phyloP scores from a whole-genome alignment of 2,888 invertebrate species.

The Chesias legatella region DNA sequence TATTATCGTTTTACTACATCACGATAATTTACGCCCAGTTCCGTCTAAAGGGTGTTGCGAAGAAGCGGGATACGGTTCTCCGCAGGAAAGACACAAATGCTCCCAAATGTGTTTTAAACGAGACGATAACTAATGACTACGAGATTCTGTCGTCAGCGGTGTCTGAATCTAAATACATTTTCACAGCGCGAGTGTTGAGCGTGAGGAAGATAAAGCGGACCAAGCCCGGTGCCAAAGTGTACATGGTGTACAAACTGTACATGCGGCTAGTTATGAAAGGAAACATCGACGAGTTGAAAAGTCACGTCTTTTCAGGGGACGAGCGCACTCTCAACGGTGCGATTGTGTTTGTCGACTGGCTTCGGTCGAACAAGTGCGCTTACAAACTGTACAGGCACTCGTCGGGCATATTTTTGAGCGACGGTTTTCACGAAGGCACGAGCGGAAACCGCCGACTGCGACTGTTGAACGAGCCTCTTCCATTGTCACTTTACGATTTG shows the following conservation, averaged over 20 bases:
- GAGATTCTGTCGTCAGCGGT: constrained; percentile 77
- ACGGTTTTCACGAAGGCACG: constrained; percentile 59
- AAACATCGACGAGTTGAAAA: constrained; percentile 61
- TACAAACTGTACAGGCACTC: constrained; percentile 74
- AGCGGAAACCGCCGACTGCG: constrained; percentile 61
- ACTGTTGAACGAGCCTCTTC: constrained; percentile 72
- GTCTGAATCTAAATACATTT: constrained; percentile 77
- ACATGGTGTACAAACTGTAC: constrained; percentile 72
- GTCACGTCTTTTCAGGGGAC: constrained; percentile 65
- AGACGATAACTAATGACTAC: constrained; percentile 79
- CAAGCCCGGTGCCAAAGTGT: constrained; percentile 61
- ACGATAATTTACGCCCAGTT: constrained; percentile 59
- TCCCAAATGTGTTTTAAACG: constrained; percentile 75
- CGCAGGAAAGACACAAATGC: constrained; percentile 71
- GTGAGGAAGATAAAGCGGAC: constrained; percentile 72
- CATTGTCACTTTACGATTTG: constrained; percentile 74
- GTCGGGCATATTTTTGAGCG: constrained; percentile 74
- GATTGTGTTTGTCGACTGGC: constrained; percentile 71
- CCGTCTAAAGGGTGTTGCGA: constrained; percentile 59
- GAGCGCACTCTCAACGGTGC: constrained; percentile 67
- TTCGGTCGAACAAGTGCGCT: constrained; percentile 70
- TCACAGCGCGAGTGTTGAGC: constrained; percentile 72
- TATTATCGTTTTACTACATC: constrained; percentile 60
- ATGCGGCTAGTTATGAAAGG: constrained; percentile 71
- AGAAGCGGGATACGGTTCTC: constrained; percentile 63